phyloP scores from a whole-genome alignment of 2,113 vertebrate species.

The Dunckerocampus dactyliophorus region DNA sequence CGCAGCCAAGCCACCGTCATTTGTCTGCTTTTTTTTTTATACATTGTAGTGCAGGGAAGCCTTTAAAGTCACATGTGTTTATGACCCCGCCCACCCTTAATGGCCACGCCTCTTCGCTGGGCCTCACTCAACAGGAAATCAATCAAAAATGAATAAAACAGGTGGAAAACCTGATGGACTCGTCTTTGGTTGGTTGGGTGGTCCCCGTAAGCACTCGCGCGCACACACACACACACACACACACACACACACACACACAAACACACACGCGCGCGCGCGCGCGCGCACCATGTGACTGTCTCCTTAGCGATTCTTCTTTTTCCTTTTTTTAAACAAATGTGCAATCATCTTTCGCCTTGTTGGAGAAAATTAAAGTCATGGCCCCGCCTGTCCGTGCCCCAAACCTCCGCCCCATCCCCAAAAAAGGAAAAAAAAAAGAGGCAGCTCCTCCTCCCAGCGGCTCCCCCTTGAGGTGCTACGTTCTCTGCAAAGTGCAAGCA shows the following conservation, averaged over 20 bases:
- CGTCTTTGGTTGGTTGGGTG: not conserved
- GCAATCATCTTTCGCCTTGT: slow-evolving; percentile 41
- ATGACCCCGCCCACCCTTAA: not conserved
- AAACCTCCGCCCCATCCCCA: slow-evolving; percentile 5
- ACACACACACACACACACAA: slow-evolving; percentile 9
- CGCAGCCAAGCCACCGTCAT: not conserved
- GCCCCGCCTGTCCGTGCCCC: not conserved
- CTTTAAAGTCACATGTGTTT: not conserved
- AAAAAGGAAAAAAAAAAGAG: slow-evolving; percentile 4
- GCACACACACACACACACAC: slow-evolving; percentile 10
- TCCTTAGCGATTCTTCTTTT: slow-evolving; percentile 50
- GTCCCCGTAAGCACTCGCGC: not conserved
- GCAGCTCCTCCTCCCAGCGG: not conserved
- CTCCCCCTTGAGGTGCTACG: slow-evolving; percentile 52
- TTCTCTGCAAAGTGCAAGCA: slow-evolving; percentile 75
- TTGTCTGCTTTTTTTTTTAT: not conserved
- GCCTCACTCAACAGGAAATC: not conserved
- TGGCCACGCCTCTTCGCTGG: not conserved
- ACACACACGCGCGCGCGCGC: too few species aligned
- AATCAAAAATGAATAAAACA: not conserved
- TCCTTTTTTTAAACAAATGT: slow-evolving; percentile 53
- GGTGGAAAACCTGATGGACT: not conserved
- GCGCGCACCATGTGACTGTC: slow-evolving; percentile 41
- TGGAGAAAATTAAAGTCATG: slow-evolving; percentile 41
- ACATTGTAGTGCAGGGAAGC: not conserved